Evolutionary conservation across 2,113 vertebrate genomes (phyloP).

Genomic region (Oreochromis niloticus): DNA sequence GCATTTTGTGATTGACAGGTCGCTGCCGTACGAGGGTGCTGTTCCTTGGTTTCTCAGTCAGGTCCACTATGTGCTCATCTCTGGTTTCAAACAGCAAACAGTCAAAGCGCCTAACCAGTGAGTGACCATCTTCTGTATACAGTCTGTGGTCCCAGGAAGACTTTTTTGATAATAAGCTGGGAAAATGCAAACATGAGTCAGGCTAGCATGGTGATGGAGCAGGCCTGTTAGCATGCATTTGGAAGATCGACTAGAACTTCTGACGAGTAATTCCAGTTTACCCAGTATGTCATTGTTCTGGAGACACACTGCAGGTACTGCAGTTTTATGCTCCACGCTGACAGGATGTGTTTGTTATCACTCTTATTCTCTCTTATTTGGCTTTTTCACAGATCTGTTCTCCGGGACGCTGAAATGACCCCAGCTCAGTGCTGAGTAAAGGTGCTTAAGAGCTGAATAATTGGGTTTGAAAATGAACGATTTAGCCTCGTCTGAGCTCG

Average conservation of each 20-base stretch:
- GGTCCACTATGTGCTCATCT: neutral
- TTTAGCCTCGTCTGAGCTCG: neutral
- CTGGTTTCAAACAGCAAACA: neutral
- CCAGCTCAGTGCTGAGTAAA: neutral
- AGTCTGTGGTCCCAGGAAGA: neutral
- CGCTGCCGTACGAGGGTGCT: rapidly evolving
- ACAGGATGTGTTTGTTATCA: neutral
- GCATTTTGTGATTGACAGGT: neutral
- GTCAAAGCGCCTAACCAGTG: neutral
- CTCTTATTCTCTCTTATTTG: neutral
- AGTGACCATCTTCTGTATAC: neutral
- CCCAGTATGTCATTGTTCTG: neutral
- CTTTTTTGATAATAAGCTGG: neutral
- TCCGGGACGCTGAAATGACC: rapidly evolving
- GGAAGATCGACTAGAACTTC: neutral
- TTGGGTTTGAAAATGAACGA: neutral
- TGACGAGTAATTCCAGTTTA: neutral
- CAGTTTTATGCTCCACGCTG: neutral
- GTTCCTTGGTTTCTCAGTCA: neutral
- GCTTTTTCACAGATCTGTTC: neutral
- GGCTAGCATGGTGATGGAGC: neutral
- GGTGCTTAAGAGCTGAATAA: neutral
- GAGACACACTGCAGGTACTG: neutral
- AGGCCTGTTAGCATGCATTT: neutral
- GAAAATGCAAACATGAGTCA: neutral